Evolutionary conservation across 2,113 vertebrate genomes (phyloP).

Genomic region (Leucoraja erinaceus): DNA sequence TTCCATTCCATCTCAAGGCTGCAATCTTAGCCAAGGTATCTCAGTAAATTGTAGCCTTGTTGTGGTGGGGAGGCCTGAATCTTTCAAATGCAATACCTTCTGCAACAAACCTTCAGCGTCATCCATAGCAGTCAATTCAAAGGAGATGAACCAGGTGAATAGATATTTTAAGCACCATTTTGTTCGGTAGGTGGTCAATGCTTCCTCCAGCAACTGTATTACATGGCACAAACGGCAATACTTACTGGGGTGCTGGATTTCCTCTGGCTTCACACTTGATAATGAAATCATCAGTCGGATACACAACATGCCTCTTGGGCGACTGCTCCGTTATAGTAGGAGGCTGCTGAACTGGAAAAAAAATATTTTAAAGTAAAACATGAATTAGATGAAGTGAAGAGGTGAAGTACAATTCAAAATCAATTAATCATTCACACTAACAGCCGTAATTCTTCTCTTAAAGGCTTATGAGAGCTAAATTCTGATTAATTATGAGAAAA

Average conservation of each 20-base stretch:
- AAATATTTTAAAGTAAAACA: background rate
- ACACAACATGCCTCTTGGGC: constrained; percentile 24
- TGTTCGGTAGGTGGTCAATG: background rate
- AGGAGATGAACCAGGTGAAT: no score
- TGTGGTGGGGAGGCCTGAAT: no score
- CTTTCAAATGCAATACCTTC: no score
- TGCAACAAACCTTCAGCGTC: no score
- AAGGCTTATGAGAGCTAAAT: background rate
- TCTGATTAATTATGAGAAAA: background rate
- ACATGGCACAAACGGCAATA: background rate
- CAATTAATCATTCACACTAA: background rate
- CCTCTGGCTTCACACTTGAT: constrained; percentile 35
- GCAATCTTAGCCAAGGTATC: no score
- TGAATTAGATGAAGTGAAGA: background rate
- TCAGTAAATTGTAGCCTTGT: no score
- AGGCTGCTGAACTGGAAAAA: constrained; percentile 30
- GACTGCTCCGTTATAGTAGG: constrained; percentile 12
- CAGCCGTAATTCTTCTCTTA: background rate
- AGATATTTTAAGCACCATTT: background rate
- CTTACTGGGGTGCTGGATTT: constrained; percentile 19
- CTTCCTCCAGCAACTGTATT: no score
- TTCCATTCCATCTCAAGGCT: no score
- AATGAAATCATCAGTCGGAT: constrained; percentile 12
- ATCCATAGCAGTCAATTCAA: no score
- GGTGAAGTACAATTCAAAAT: constrained; percentile 15